Percentiles rank a stretch among this genome's conserved stretches.
These are phyloP conservation scores for Tylochromis polylepis DNA, from an alignment of 2,113 vertebrate genomes.

Conservation along the genomic window DNA sequence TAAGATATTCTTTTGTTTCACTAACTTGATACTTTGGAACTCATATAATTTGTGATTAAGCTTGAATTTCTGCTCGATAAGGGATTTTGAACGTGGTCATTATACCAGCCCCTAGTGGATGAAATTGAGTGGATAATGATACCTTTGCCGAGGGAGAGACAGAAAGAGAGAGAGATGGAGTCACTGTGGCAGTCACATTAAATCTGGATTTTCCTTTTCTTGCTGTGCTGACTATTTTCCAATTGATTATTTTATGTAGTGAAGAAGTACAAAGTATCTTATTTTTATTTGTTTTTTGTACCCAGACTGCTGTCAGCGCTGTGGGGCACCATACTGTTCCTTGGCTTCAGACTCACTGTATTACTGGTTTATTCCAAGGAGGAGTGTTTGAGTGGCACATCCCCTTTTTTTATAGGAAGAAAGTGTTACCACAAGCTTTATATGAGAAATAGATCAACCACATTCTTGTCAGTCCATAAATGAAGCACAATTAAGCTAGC, in stretches of 20 bases:
- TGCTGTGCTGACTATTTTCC: slow-evolving; percentile 48
- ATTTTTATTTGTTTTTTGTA: neutral
- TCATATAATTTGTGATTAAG: slow-evolving; percentile 9
- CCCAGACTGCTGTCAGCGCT: neutral
- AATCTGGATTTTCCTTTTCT: slow-evolving; percentile 43
- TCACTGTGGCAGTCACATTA: neutral
- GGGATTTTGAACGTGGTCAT: slow-evolving; percentile 46
- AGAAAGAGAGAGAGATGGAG: neutral
- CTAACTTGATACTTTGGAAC: neutral
- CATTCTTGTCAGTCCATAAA: neutral
- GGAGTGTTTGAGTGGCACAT: neutral
- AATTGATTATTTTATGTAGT: slow-evolving; percentile 32
- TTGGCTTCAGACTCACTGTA: neutral
- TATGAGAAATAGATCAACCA: neutral
- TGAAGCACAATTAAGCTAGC: neutral
- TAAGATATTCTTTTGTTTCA: neutral
- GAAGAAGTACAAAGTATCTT: neutral
- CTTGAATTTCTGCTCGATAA: slow-evolving; percentile 44
- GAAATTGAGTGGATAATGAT: slow-evolving; percentile 57
- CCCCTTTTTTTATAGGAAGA: neutral
- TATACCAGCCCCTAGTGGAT: slow-evolving; percentile 21
- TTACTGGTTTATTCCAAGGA: neutral
- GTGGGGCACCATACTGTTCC: slow-evolving; percentile 2
- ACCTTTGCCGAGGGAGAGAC: neutral
- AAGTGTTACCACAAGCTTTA: neutral